Evolutionary conservation across 2,888 invertebrate species (phyloP), one percentile per base, ranked within the genome.

Genomic region (Eledone cirrhosa): DNA sequence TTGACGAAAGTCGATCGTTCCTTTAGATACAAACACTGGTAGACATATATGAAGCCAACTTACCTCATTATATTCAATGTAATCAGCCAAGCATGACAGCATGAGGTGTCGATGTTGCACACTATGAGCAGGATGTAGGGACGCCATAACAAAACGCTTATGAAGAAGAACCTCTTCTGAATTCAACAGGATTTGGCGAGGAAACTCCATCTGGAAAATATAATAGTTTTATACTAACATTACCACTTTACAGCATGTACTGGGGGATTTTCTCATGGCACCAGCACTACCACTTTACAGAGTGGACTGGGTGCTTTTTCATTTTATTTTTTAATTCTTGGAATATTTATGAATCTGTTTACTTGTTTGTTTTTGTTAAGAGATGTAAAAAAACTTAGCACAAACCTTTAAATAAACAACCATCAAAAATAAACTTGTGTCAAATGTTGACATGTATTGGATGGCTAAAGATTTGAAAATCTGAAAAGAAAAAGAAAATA

Each of bases 131-230:
- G 47, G 47, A 19, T 76, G 48, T 11, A 48, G 24, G 29, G 76
- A 33, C n/a, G 76, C 76, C 76, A 76, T 48, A 48, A 76, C 48
- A 48, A 76, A 76, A 24, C 76, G 14, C 47, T 76, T 76, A 47
- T 48, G 76, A 11, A 76, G 76, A 24, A 76, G 47, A 48, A 48
- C 29, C 27, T 76, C 76, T 76, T 76, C 76, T 2, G 76, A 47
- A 29, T 29, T 47, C 47, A 48, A 76, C 47, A 76, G 47, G 48
- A 76, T 47, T 16, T 76, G 47, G 29, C 47, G 47, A 4, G 76
- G 47, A 76, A 76, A 76, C 29, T 76, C 33, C 72, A 72, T 72
- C 72, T 72, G 72, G 41, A 72, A 22, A 33, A 1, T 3, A 4
- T 4, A 33, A 33, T 8, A 22, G 41, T 41, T 41, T 41, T 8